Evolutionary conservation across 2,113 vertebrate species (phyloP).

Genomic region (Oenanthe oenanthe): DNA sequence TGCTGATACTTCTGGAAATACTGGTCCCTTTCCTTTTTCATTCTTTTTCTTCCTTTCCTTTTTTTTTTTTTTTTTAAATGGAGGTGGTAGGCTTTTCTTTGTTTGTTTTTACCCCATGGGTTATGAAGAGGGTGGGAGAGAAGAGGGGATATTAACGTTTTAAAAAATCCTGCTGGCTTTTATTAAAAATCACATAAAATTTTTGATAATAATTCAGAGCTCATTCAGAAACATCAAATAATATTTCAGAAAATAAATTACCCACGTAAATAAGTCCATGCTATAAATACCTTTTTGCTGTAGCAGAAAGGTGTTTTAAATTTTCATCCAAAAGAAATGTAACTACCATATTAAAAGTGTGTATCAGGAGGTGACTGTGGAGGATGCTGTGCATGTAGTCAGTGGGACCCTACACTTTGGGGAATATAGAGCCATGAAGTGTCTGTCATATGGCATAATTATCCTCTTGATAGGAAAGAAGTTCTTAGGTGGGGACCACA

Average conservation of each 20-base stretch:
- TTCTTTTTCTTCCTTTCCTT: background rate
- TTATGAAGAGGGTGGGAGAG: background rate
- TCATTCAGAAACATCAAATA: background rate
- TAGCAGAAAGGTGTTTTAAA: background rate
- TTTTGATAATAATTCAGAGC: background rate
- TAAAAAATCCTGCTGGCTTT: background rate
- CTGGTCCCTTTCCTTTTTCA: background rate
- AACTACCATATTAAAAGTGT: background rate
- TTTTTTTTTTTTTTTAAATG: no score
- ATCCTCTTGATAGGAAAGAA: background rate
- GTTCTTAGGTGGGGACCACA: background rate
- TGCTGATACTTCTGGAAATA: background rate
- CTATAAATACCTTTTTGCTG: background rate
- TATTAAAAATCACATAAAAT: background rate
- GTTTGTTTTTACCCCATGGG: rapidly evolving
- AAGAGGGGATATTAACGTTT: background rate
- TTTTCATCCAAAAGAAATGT: background rate
- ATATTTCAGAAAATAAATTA: background rate
- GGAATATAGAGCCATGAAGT: background rate
- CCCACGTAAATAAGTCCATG: rapidly evolving
- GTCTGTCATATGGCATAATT: background rate
- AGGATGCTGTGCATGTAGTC: background rate
- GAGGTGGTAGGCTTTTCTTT: background rate
- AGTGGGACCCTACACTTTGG: background rate
- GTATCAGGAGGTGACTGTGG: background rate